phyloP scores from a whole-genome alignment of 92 coral and sea anemone species.

The Parazoanthus swiftii region DNA sequence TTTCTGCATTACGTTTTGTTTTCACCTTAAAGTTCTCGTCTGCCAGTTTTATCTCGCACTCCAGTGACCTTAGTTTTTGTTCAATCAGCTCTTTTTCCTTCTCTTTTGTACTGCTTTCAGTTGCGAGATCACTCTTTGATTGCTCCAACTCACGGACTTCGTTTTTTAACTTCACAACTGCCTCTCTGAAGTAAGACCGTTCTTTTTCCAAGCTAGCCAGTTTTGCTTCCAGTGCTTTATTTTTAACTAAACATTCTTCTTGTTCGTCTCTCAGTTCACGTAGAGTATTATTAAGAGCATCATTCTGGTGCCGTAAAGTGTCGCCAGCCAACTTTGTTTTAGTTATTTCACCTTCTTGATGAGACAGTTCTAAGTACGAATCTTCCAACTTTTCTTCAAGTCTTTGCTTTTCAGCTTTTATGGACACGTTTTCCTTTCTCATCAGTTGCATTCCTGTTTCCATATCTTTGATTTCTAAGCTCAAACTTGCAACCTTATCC shows the following conservation, averaged over 20 bases:
- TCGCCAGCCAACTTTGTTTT: not conserved
- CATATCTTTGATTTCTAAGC: slow-evolving; percentile 3
- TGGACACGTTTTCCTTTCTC: not conserved
- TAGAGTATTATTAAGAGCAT: not conserved
- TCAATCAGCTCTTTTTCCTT: slow-evolving; percentile 15
- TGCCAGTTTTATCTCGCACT: not conserved
- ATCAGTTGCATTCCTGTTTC: not conserved
- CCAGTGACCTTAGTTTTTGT: slow-evolving; percentile 9
- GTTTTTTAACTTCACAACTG: not conserved
- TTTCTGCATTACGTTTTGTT: slow-evolving; percentile 2
- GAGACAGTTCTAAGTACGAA: slow-evolving; percentile 4
- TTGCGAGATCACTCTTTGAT: not conserved
- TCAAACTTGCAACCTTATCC: not conserved
- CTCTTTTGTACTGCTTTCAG: not conserved
- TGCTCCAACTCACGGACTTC: slow-evolving; percentile 16
- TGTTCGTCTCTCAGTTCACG: not conserved
- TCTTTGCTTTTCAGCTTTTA: not conserved
- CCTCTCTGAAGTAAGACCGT: slow-evolving; percentile 2
- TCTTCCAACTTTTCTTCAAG: slow-evolving; percentile 23
- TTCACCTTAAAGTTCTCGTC: not conserved
- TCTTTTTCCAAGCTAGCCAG: slow-evolving; percentile 13
- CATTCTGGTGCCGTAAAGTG: slow-evolving; percentile 3
- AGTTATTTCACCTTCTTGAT: not conserved
- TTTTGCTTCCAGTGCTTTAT: not conserved
- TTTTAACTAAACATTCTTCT: not conserved